Conservation (phyloP, 2,113 vertebrate genomes). For the Crotophaga sulcirostris region DNA sequence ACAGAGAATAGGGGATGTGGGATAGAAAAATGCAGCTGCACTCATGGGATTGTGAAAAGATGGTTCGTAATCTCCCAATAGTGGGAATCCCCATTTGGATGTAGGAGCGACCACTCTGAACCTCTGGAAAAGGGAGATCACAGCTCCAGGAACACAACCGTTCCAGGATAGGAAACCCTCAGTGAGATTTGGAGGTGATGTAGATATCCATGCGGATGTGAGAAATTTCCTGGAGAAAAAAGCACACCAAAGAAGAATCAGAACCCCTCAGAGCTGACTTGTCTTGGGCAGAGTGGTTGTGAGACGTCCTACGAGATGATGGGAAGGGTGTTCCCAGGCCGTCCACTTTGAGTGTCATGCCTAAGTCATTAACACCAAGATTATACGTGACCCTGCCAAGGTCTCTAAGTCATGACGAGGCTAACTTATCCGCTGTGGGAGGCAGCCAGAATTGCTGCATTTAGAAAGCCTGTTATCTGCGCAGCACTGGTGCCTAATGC, state of each 20-base stretch:
- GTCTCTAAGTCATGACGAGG: neutral
- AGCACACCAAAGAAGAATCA: neutral
- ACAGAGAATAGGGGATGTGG: neutral
- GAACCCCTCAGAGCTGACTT: neutral
- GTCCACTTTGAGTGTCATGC: neutral
- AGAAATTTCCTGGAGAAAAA: neutral
- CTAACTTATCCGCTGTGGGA: neutral
- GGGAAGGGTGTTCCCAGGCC: neutral
- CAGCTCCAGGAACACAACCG: neutral
- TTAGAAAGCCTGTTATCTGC: neutral
- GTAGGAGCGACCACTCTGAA: neutral
- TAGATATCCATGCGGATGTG: rapidly evolving
- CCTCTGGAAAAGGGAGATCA: neutral
- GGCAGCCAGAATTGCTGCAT: neutral
- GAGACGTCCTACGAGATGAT: neutral
- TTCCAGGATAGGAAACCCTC: neutral
- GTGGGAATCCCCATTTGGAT: neutral
- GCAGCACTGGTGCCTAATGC: rapidly evolving
- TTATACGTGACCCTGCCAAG: neutral
- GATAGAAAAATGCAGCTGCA: neutral
- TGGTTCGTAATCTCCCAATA: neutral
- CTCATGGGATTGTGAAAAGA: neutral
- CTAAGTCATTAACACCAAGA: neutral
- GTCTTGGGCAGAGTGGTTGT: neutral
- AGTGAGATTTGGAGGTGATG: neutral